Base-by-base conservation (phyloP, 2,888 invertebrate genomes). In the Phragmatobia fuliginosa region DNA sequence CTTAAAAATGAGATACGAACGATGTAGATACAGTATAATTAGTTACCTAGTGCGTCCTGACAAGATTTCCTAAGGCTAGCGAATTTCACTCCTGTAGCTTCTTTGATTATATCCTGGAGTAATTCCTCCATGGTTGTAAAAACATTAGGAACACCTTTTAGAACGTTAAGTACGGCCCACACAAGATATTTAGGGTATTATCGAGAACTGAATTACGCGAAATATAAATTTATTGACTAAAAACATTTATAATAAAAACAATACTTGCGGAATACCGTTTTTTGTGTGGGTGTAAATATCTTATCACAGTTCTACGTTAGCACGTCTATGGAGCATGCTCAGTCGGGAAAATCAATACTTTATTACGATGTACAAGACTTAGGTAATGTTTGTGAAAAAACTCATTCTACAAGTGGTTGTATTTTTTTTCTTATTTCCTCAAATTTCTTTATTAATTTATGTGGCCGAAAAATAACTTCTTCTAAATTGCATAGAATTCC, bases 41-140 rank as follows among this genome's bases (percentile, higher is more conserved):
- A 85, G 91, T 95, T 95, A 98, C 98, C 98, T 90, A 97, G 96
- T 80, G 98, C 98, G 94, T 98, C 97, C 94, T 98, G 98, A 86
- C 98, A 97, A 81, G 98, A 96, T 93, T 97, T 97, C 87, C 97
- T 97, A 82, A 99, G 92, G 80, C 96, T 96, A 71, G 96, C 95
- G 84, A 97, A 95, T 92, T 98, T 99, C 38, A 97, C 96, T 83
- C 97, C 97, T 66, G 96, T 96, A 73, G 98, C 97, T 95, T 99
- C 98, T 92, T 97, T 98, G 82, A 97, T 96, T 85, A 99, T 96
- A 91, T 97, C 97, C 90, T 97, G 96, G 79, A 99, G 95, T 84
- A 98, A 95, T 92, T 98, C 98, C 95, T 99, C 98, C 98, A 99
- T 98, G 73, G 83, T 85, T 70, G 49, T 41, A 59, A 6, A 52